phyloP scores from a whole-genome alignment of 2,888 invertebrate species.

The Pollenia amentaria region DNA sequence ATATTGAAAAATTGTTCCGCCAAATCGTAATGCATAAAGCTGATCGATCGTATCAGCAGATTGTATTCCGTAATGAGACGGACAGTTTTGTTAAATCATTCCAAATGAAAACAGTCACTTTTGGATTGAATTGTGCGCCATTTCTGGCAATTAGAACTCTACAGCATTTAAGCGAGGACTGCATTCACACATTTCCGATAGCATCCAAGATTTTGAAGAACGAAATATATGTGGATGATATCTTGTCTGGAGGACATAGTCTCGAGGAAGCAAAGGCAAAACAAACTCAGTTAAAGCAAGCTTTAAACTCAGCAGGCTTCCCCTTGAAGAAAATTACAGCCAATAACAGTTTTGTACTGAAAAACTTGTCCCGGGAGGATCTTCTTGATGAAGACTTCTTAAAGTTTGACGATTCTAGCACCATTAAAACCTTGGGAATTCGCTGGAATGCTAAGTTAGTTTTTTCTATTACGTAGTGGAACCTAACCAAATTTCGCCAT shows the following conservation, averaged over 20 bases:
- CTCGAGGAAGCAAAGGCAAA: neutral
- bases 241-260: neutral
- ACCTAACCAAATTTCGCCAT: neutral
- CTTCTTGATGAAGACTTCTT: neutral
- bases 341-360: neutral
- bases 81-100: too few relatives aligned
- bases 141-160: neutral
- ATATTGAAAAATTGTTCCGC: too few relatives aligned
- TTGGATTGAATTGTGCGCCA: too few relatives aligned
- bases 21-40: too few relatives aligned
- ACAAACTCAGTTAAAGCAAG: neutral
- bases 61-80: too few relatives aligned
- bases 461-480: conserved; percentile 8
- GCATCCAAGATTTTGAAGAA: too few relatives aligned
- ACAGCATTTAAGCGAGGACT: neutral
- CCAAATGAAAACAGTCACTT: too few relatives aligned
- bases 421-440: conserved; percentile 7
- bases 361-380: neutral
- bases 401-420: conserved; percentile 8
- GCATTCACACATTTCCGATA: too few relatives aligned
- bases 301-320: conserved; percentile 2
- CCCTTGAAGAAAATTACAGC: neutral
- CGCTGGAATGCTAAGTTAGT: conserved; percentile 8
- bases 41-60: too few relatives aligned
- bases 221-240: conserved; percentile 33